These are phyloP conservation scores for Drosophila glabriapex DNA, from an alignment of 2,888 invertebrate genomes.

Conservation along the genomic window DNA sequence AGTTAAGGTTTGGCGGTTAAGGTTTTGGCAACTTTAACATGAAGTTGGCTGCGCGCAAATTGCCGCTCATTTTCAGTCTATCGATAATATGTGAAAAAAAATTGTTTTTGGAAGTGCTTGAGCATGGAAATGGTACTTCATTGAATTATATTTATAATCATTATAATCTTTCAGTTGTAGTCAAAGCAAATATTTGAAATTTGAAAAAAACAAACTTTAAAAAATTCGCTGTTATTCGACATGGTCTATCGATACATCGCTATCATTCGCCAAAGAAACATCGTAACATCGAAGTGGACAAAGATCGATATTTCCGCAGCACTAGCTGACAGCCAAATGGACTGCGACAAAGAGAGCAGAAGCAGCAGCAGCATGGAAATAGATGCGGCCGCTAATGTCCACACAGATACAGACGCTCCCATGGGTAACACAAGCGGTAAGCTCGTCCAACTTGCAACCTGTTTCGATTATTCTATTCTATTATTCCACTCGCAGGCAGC, in stretches of 20 bases:
- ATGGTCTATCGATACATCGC: background rate
- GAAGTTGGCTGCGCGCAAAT: constrained; percentile 31
- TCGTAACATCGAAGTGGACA: background rate
- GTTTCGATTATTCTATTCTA: background rate
- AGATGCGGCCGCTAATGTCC: background rate
- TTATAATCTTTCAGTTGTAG: background rate
- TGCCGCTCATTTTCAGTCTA: constrained; percentile 6
- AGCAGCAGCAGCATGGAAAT: constrained; percentile 26
- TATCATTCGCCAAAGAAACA: constrained; percentile 10
- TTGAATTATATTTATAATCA: background rate
- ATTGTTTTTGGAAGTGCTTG: background rate
- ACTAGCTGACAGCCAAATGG: constrained; percentile 24
- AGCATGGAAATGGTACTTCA: background rate
- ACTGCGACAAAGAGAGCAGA: constrained; percentile 13
- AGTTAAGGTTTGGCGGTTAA: background rate
- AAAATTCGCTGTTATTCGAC: background rate
- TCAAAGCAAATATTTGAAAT: background rate
- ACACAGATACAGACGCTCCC: constrained; percentile 3
- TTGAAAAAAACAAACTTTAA: background rate
- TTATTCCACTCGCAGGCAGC: constrained; percentile 21
- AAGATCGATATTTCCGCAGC: background rate
- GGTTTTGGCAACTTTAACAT: constrained; percentile 4
- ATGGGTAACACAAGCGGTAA: constrained; percentile 1
- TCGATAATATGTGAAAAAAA: background rate
- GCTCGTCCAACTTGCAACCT: background rate